Evolutionary conservation across 2,797 vertebrate species (phyloP).

Genomic region (Pteropus rufus): DNA sequence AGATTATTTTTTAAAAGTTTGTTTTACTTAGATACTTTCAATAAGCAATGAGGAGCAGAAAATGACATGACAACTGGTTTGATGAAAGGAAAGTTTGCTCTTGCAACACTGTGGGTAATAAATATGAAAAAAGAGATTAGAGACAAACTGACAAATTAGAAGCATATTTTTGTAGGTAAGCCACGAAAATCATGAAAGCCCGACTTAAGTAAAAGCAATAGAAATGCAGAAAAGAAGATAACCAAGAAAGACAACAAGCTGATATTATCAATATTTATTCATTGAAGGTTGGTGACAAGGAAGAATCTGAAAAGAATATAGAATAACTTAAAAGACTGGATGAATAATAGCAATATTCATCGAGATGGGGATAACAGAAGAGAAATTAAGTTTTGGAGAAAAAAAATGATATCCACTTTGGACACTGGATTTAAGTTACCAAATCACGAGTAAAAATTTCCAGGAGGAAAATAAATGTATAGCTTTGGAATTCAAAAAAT

Average conservation of each 20-base stretch:
- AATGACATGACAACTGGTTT: background rate
- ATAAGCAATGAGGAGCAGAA: background rate
- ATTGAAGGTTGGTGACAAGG: background rate
- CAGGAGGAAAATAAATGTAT: background rate
- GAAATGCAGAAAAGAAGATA: background rate
- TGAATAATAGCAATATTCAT: background rate
- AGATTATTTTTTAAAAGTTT: background rate
- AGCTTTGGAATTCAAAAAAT: background rate
- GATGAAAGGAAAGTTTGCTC: background rate
- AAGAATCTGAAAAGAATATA: background rate
- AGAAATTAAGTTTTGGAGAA: background rate
- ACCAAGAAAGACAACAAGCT: background rate
- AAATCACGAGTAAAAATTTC: background rate
- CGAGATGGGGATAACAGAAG: background rate
- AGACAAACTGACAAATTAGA: background rate
- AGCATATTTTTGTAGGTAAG: background rate
- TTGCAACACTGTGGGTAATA: background rate
- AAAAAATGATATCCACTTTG: background rate
- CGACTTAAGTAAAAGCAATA: background rate
- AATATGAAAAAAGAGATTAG: background rate
- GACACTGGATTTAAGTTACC: background rate
- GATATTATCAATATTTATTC: background rate
- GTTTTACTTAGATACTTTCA: background rate
- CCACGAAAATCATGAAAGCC: background rate
- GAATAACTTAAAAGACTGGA: background rate